Evolutionary conservation across 2,113 vertebrate species (phyloP).

Genomic region (Nothoprocta pentlandii): DNA sequence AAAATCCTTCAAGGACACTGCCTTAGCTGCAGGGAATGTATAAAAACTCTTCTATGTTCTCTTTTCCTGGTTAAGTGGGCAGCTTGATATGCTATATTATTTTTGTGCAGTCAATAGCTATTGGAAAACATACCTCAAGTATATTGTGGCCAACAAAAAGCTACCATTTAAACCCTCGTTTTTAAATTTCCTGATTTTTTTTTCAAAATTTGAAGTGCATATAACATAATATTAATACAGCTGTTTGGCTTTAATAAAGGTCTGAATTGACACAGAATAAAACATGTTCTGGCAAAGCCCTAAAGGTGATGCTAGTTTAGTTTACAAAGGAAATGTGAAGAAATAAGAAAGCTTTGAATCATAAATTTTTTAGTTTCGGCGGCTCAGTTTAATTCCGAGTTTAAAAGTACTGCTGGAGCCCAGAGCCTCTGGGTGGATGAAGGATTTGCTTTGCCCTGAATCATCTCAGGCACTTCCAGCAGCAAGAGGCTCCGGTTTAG

Average conservation of each 20-base stretch:
- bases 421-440: neutral
- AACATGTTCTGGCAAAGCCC: neutral
- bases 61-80: neutral
- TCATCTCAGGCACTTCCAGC: neutral
- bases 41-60: neutral
- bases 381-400: neutral
- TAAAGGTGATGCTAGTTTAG: neutral
- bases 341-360: fast-evolving
- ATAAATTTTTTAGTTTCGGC: neutral
- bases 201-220: neutral
- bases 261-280: neutral
- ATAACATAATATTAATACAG: neutral
- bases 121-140: neutral
- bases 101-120: neutral
- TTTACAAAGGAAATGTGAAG: neutral
- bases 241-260: neutral
- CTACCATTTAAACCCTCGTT: neutral
- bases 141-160: neutral
- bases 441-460: neutral
- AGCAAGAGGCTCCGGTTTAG: neutral
- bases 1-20: neutral
- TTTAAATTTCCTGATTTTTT: neutral
- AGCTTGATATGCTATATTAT: neutral
- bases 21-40: neutral
- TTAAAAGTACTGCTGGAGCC: neutral